Evolutionary conservation across 1,140 invertebrate species (phyloP).

Genomic region (Mesaphorura yosii): DNA sequence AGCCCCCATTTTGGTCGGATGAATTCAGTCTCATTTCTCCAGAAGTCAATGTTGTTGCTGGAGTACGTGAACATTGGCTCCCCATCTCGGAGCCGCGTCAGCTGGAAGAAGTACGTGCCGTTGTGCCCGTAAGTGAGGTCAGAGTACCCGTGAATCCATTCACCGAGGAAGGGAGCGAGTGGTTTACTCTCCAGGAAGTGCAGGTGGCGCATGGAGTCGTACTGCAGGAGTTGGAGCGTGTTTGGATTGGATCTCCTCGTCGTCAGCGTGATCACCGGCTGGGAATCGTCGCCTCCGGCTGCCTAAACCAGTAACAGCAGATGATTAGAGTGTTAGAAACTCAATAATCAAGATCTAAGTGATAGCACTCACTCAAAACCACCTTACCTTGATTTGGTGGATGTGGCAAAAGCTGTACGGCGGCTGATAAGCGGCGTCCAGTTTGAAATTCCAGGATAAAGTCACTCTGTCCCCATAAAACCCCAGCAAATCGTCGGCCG

Average conservation of each 20-base stretch:
- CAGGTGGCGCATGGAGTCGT: background rate
- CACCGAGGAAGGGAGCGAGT: background rate
- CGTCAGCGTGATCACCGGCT: background rate
- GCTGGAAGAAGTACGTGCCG: too few species aligned
- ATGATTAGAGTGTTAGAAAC: too few species aligned
- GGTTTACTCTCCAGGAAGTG: background rate
- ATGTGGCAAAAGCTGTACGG: background rate
- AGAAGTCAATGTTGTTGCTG: constrained; percentile 13
- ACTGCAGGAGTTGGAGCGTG: background rate
- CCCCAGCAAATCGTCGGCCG: background rate
- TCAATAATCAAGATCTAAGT: too few species aligned
- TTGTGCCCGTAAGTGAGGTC: too few species aligned
- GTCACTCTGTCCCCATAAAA: background rate
- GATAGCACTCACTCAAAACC: too few species aligned
- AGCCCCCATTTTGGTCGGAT: constrained; percentile 20
- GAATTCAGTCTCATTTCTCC: constrained; percentile 11
- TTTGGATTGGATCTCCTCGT: background rate
- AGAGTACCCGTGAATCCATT: background rate
- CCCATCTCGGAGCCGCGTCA: background rate
- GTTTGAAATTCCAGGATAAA: constrained; percentile 5
- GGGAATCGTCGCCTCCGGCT: background rate
- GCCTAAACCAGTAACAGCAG: too few species aligned
- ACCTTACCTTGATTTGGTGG: constrained; percentile 6
- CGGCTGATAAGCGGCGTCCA: background rate
- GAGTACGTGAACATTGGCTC: background rate